phyloP scores from a whole-genome alignment of 2,113 vertebrate genomes.

The Panurus biarmicus region DNA sequence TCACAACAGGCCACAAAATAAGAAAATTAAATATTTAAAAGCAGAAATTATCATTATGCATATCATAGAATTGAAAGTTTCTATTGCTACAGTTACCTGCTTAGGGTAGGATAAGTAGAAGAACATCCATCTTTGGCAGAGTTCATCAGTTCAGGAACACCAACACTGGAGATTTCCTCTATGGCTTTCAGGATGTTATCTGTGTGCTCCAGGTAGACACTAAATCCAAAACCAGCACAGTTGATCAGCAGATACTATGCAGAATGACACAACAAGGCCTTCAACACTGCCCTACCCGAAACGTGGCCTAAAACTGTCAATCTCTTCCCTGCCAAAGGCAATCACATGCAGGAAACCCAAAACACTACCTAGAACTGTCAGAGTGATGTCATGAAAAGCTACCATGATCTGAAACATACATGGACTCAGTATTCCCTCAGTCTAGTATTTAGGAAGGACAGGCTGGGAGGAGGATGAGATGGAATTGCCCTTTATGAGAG shows the following conservation, averaged over 20 bases:
- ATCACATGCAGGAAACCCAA: background rate
- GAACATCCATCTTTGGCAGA: constrained; percentile 81
- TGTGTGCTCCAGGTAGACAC: constrained; percentile 86
- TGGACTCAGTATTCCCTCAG: background rate
- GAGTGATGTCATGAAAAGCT: background rate
- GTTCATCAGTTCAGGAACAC: constrained; percentile 80
- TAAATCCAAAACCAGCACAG: constrained; percentile 37
- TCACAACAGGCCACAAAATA: background rate
- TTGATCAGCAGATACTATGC: background rate
- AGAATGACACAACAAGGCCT: background rate
- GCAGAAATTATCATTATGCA: background rate
- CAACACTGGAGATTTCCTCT: constrained; percentile 85
- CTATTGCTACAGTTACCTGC: constrained; percentile 70
- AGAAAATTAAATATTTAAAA: background rate
- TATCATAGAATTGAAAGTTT: background rate
- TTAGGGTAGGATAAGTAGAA: constrained; percentile 86
- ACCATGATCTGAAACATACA: background rate
- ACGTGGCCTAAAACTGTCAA: background rate
- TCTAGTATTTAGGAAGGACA: background rate
- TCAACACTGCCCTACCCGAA: background rate
- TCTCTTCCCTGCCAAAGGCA: background rate
- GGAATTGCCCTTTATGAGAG: background rate
- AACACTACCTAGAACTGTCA: background rate
- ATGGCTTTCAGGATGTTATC: constrained; percentile 85
- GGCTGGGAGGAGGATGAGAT: background rate